A percentile compares a stretch with the other conserved stretches of the same genome.
These are phyloP conservation scores for Blastomussa wellsi DNA, from an alignment of 92 coral and sea anemone genomes.

Conservation along the genomic window DNA sequence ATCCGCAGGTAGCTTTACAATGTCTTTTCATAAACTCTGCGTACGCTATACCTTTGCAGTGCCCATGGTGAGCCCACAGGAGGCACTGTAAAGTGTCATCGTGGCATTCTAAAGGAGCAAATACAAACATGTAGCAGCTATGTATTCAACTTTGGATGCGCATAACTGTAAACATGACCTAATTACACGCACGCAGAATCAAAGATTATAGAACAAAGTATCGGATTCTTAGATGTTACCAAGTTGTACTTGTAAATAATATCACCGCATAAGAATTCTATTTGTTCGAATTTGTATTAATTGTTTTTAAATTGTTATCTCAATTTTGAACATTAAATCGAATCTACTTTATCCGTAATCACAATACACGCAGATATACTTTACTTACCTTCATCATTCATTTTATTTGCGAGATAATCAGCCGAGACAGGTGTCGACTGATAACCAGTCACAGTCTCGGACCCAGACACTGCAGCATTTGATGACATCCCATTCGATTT, in stretches of 20 bases:
- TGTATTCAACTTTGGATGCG: not conserved
- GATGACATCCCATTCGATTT: conserved; percentile 9
- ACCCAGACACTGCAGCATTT: not conserved
- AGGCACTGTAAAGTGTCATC: conserved; percentile 67
- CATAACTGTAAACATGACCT: not conserved
- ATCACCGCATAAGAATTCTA: not conserved
- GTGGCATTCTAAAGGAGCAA: conserved; percentile 48
- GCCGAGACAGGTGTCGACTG: not conserved
- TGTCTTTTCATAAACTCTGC: conserved; percentile 80
- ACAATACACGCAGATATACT: too few relatives aligned
- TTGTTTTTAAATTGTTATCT: not conserved
- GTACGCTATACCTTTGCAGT: conserved; percentile 68
- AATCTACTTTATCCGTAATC: not conserved
- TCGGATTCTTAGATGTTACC: not conserved
- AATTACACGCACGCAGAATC: not conserved
- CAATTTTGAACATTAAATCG: not conserved
- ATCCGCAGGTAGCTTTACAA: conserved; percentile 86
- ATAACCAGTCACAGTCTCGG: not conserved
- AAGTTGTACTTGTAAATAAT: not conserved
- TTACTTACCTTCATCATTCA: conserved; percentile 23
- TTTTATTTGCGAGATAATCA: not conserved
- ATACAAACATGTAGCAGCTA: not conserved
- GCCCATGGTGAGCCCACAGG: conserved; percentile 74
- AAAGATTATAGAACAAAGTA: not conserved
- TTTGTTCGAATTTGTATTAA: too few relatives aligned